phyloP scores from a whole-genome alignment of 2,888 invertebrate genomes.

The Capitulum mitella region DNA sequence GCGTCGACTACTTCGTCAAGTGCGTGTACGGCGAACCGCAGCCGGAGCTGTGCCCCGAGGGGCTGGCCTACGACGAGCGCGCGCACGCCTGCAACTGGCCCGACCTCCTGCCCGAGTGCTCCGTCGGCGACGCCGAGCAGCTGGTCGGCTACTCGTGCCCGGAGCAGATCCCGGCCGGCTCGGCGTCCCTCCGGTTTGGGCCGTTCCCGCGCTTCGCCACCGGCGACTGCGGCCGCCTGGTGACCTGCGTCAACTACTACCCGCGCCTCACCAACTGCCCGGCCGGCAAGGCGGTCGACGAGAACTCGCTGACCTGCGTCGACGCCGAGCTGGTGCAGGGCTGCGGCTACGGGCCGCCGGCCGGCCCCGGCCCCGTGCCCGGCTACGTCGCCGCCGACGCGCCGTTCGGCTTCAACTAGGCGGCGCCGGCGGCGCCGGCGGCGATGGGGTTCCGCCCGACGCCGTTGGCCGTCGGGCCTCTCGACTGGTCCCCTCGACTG shows the following conservation, averaged over 20 bases:
- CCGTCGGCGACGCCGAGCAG: slow-evolving; percentile 45
- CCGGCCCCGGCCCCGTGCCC: no score
- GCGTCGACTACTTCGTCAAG: slow-evolving; percentile 77
- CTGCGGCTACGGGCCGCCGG: no score
- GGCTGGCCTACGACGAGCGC: slow-evolving; percentile 78
- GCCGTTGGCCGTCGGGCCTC: no score
- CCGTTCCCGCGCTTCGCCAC: slow-evolving; percentile 86
- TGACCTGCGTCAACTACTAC: slow-evolving; percentile 83
- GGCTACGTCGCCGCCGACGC: no score
- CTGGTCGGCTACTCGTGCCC: slow-evolving; percentile 90
- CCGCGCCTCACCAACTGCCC: slow-evolving; percentile 81
- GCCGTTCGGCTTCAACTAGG: no score
- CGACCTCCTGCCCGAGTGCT: slow-evolving; percentile 59
- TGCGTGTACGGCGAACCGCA: slow-evolving; percentile 74
- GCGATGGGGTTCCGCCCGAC: no score
- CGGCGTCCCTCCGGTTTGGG: slow-evolving; percentile 79
- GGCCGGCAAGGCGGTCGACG: slow-evolving; percentile 78
- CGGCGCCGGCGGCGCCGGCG: no score
- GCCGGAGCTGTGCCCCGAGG: slow-evolving; percentile 73
- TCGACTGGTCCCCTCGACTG: no score
- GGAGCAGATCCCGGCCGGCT: slow-evolving; percentile 68
- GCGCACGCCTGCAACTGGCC: slow-evolving; percentile 91
- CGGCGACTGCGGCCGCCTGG: slow-evolving; percentile 75
- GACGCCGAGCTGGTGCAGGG: slow-evolving; percentile 45
- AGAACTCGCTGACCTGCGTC: slow-evolving; percentile 72